phyloP scores from a whole-genome alignment of 2,888 invertebrate genomes.

The Nesidiocoris tenuis region DNA sequence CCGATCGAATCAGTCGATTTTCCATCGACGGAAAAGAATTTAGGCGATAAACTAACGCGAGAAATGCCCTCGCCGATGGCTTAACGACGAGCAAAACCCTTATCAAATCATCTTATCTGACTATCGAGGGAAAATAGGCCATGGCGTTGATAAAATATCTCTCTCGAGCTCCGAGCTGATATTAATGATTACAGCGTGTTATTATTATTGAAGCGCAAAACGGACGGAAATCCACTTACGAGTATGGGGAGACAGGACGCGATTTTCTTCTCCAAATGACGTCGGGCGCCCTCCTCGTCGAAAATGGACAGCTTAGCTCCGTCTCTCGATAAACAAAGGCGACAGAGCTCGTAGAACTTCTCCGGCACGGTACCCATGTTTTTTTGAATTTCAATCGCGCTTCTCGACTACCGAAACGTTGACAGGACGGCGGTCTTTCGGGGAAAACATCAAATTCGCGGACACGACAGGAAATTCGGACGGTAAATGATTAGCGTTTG shows the following conservation, averaged over 20 bases:
- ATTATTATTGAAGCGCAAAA: not conserved
- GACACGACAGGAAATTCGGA: conserved; percentile 1
- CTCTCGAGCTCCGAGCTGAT: conserved; percentile 12
- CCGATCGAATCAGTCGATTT: not conserved
- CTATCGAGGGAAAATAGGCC: conserved; percentile 49
- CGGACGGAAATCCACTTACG: conserved; percentile 57
- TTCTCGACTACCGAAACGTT: not conserved
- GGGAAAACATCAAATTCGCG: not conserved
- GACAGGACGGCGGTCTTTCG: not conserved
- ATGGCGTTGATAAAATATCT: conserved; percentile 49
- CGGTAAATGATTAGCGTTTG: conserved; percentile 30
- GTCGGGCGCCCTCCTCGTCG: conserved; percentile 71
- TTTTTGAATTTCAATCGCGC: not conserved
- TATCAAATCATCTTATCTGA: conserved; percentile 51
- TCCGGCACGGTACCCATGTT: conserved; percentile 84
- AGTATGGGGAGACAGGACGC: conserved; percentile 77
- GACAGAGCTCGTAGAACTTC: conserved; percentile 91
- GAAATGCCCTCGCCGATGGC: not conserved
- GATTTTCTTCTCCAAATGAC: conserved; percentile 68
- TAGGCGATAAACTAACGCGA: not conserved
- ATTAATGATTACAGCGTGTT: conserved; percentile 20
- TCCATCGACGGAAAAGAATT: not conserved
- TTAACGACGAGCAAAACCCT: conserved; percentile 47
- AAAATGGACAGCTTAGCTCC: conserved; percentile 76
- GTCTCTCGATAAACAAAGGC: conserved; percentile 82